Conservation (phyloP, 2,888 invertebrate genomes). For the Drosophila meridiana region DNA sequence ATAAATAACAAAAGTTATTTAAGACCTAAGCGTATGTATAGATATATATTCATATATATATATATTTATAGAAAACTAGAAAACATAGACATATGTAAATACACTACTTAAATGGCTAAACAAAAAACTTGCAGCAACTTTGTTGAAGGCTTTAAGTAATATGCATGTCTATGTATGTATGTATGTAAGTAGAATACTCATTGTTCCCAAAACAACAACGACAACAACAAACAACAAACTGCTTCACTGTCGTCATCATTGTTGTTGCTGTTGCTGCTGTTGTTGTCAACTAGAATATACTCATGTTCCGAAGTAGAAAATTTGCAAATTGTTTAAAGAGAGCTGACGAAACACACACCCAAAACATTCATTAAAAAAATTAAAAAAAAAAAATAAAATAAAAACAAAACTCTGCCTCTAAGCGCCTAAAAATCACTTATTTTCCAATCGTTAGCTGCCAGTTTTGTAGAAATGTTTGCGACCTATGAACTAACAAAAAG, state of each 20-base stretch:
- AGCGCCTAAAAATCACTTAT: conserved; percentile 80
- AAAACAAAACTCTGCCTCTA: conserved; percentile 18
- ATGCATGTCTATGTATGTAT: conserved; percentile 24
- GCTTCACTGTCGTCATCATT: conserved; percentile 28
- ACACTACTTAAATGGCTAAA: conserved; percentile 29
- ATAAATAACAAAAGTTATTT: conserved; percentile 37
- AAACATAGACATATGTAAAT: conserved; percentile 33
- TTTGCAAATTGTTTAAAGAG: conserved; percentile 31
- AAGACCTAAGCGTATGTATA: conserved; percentile 23
- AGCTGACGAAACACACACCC: conserved; percentile 27
- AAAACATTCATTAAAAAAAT: conserved; percentile 24
- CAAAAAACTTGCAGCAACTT: conserved; percentile 59
- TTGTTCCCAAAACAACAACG: conserved; percentile 60
- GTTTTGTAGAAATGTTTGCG: conserved; percentile 64
- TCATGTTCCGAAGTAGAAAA: conserved; percentile 62
- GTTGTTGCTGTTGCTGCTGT: conserved; percentile 55
- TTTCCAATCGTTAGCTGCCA: conserved; percentile 48
- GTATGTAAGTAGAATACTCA: conserved; percentile 67
- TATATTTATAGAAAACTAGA: conserved; percentile 28
- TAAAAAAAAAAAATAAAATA: conserved; percentile 28
- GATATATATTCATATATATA: neutral
- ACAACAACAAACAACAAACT: conserved; percentile 52
- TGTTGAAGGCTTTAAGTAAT: conserved; percentile 56
- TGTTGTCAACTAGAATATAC: conserved; percentile 83
- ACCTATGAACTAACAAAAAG: conserved; percentile 70